Evolutionary conservation across 2,888 invertebrate genomes (phyloP).

Genomic region (Neuroscelio doddi): DNA sequence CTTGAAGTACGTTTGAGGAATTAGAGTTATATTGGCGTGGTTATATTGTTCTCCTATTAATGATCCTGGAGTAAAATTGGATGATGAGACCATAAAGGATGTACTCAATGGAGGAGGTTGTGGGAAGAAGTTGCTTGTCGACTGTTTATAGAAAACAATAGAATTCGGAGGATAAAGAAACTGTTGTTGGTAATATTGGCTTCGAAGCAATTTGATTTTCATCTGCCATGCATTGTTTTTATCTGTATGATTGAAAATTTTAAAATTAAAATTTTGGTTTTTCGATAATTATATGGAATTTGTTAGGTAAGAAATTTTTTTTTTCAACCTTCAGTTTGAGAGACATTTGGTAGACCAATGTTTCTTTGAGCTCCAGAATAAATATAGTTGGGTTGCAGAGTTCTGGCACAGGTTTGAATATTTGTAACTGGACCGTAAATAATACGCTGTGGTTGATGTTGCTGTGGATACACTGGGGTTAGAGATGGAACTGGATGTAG

Average conservation of each 20-base stretch:
- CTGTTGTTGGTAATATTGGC: slow-evolving; percentile 54
- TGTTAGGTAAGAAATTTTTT: too few species aligned
- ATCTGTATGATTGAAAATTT: slow-evolving; percentile 36
- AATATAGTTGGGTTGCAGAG: slow-evolving; percentile 57
- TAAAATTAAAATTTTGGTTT: slow-evolving; percentile 6
- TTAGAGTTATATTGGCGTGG: slow-evolving; percentile 51
- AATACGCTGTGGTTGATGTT: slow-evolving; percentile 55
- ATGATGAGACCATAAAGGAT: slow-evolving; percentile 58
- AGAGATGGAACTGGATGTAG: slow-evolving; percentile 43
- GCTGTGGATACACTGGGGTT: slow-evolving; percentile 46
- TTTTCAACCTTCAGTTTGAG: slow-evolving; percentile 55
- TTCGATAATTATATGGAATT: not conserved
- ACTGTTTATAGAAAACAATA: slow-evolving; percentile 58
- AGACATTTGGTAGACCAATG: slow-evolving; percentile 45
- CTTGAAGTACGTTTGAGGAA: slow-evolving; percentile 62
- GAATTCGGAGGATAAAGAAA: slow-evolving; percentile 55
- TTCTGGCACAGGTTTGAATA: slow-evolving; percentile 56
- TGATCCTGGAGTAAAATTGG: slow-evolving; percentile 55
- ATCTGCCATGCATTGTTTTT: slow-evolving; percentile 60
- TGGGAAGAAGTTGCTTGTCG: slow-evolving; percentile 39
- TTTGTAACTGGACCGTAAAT: slow-evolving; percentile 60
- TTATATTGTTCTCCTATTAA: slow-evolving; percentile 58
- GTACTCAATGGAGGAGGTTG: slow-evolving; percentile 43
- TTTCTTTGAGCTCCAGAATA: slow-evolving; percentile 57
- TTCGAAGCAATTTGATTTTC: slow-evolving; percentile 55